Base-by-base conservation (phyloP, 30 jellyfish, hydroid and myxozoan species). In the Phacellophora camtschatica region DNA sequence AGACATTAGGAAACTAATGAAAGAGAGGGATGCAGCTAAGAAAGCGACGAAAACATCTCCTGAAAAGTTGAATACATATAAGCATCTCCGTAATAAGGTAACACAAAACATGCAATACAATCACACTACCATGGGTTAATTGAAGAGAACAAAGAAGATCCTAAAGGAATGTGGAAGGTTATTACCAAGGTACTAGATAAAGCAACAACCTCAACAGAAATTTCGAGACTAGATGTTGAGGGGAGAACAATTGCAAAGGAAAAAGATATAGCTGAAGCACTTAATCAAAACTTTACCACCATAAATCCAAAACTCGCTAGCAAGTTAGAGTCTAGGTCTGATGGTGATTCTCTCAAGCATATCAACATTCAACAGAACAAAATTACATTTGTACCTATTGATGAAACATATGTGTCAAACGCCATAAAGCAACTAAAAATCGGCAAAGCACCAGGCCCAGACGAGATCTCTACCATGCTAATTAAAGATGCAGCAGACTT, bases 201-300 rank as follows among this genome's bases (percentile, higher is more conserved):
- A 65, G 24, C 71, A 65, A 35, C 35, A 30, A 66, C 24, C 32
- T 65, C 80, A 34, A 65, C 3, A 32, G 49, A 35, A 65, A 65
- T 11, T 22, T 65, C 80, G 55, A 65, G 80, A 15, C 28, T 61
- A 70, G 76, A 5, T 70, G n/a, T n/a, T 42, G 71, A 70, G 43
- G 84, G 84, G 66, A 19, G 27, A 48, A 48, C 8, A 34, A 5
- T 48, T 20, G 51, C 86, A 54, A 72, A 72, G 3, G 77, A 69
- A 69, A 48, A 43, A 41, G 83, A 69, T 48, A 69, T 35, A 24
- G 83, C 83, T 41, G 83, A 69, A 27, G 81, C 81, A 27, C 77
- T 62, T 7, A 62, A 62, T 62, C 57, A 10, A 8, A 13, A 62
- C 23, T 62, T 62, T 62, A 24, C 28, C 28, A n/a, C 77, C 6